phyloP scores from a whole-genome alignment of 2,113 vertebrate genomes.

The Rutilus rutilus region DNA sequence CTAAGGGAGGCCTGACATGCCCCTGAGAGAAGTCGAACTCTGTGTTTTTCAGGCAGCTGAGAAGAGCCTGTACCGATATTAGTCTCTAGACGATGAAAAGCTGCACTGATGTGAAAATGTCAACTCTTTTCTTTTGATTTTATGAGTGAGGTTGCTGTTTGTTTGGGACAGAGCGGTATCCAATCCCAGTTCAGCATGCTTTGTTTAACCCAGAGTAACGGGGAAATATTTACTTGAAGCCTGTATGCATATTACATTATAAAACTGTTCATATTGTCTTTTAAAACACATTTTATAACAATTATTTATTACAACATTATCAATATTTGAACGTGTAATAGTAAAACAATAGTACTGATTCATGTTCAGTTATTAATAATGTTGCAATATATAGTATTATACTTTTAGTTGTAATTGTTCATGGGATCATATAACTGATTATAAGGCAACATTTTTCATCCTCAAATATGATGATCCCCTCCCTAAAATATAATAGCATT shows the following conservation, averaged over 20 bases:
- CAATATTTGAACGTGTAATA: neutral
- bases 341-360: neutral
- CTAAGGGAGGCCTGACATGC: conserved; percentile 15
- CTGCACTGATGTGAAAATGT: conserved; percentile 2
- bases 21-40: conserved; percentile 1
- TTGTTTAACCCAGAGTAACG: neutral
- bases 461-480: no score
- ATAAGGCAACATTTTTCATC: neutral
- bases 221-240: neutral
- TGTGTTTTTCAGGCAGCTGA: conserved; percentile 21
- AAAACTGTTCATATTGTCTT: no score
- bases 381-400: no score
- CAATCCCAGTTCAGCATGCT: neutral
- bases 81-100: neutral
- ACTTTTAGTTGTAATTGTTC: no score
- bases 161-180: neutral
- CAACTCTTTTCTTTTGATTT: neutral
- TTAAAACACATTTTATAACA: neutral
- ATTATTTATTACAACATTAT: neutral
- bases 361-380: no score
- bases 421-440: no score
- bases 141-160: neutral
- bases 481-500: no score
- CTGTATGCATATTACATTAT: neutral
- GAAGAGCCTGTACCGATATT: conserved; percentile 5